Base-by-base conservation (phyloP, 37 sponge, comb jelly and placozoan genomes). In the Ephydatia muelleri region DNA sequence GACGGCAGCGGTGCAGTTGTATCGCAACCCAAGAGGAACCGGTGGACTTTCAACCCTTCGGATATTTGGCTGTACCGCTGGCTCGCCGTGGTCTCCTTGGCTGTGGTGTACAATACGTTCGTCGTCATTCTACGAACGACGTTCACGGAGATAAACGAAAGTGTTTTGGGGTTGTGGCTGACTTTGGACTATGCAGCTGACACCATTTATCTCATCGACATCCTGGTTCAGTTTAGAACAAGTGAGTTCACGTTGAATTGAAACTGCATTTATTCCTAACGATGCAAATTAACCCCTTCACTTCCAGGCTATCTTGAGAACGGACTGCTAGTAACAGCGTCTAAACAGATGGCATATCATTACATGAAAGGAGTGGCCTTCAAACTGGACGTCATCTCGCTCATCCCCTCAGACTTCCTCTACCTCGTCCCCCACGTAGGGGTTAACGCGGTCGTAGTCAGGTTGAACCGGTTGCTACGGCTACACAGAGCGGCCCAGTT, bases 161-260 rank as follows among this genome's bases (percentile, higher is more conserved):
- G 70, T 2, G 30, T 68, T 13, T 68, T 91, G 22, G 71, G 82
- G 25, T 40, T 93, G 73, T 98, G 94, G 92, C 49, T 92, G 70
- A 73, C 82, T 38, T 81, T 95, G 25, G 98, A 98, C 83, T 89
- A 91, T 70, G 26, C 76, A 12, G 81, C 93, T 0, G 98, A 98
- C 78, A 30, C 81, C 25, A 78, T 95, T 77, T 98, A 98, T 74
- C 65, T 93, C n/a, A 38, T 89, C n/a, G 98, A 98, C 73, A 98
- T 93, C 82, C 69, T 86, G 1, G 47, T 97, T 13, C 95, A 94
- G 73, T 85, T 91, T 68, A 82, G 84, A 33, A 97, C 93, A 67
- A 81, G 92, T 91, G n/a, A n/a, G n/a, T n/a, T n/a, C n/a, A 57
- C 57, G 57, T 57, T 57, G 1, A 14, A 16, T 19, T 19, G 19